phyloP scores from a whole-genome alignment of 2,113 vertebrate genomes.

The Prinia subflava region DNA sequence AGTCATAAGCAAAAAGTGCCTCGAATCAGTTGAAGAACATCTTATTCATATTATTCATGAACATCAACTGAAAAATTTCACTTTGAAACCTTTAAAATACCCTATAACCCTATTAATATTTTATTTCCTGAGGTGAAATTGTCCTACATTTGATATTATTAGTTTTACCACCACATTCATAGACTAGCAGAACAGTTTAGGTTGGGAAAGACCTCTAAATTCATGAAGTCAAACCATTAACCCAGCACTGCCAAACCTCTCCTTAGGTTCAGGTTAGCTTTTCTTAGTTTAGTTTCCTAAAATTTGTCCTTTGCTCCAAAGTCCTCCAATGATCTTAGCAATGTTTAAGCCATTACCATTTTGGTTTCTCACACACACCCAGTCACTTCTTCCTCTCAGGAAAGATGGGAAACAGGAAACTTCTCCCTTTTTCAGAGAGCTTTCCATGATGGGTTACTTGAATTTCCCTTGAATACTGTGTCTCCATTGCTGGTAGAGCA shows the following conservation, averaged over 20 bases:
- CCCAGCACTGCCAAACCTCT: neutral
- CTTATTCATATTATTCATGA: neutral
- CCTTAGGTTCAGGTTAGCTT: neutral
- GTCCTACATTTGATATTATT: neutral
- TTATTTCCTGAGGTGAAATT: neutral
- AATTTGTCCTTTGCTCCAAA: neutral
- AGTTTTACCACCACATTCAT: neutral
- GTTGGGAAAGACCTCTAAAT: neutral
- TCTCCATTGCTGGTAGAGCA: fast-evolving
- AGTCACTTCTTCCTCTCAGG: neutral
- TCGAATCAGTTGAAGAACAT: neutral
- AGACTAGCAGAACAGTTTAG: neutral
- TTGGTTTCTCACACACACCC: neutral
- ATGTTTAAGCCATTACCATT: neutral
- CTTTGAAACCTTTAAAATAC: neutral
- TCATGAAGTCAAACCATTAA: neutral
- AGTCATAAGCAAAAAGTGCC: neutral
- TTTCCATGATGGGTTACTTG: neutral
- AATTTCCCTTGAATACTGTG: neutral
- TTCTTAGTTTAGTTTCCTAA: neutral
- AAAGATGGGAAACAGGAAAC: neutral
- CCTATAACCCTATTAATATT: neutral
- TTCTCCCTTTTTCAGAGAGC: neutral
- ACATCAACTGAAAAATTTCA: neutral
- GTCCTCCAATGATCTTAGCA: neutral